Evolutionary conservation across 2,113 vertebrate genomes (phyloP).

Genomic region (Meriones unguiculatus): DNA sequence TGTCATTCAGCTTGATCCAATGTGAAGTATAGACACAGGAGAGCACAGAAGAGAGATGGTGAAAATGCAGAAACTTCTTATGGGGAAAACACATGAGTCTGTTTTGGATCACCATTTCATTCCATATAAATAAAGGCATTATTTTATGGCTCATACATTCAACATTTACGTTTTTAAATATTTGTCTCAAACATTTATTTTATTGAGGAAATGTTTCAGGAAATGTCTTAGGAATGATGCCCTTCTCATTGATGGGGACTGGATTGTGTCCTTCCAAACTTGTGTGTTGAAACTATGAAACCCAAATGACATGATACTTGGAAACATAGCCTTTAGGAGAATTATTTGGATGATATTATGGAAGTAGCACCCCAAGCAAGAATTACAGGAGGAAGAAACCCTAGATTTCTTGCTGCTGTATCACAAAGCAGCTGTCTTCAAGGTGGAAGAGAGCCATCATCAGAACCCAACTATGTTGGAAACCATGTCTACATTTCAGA

Average conservation of each 20-base stretch:
- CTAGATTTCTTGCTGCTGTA: background rate
- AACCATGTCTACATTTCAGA: background rate
- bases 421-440: background rate
- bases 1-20: background rate
- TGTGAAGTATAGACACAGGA: constrained; percentile 27
- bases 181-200: background rate
- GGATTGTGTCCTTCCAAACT: background rate
- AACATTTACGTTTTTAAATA: background rate
- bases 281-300: background rate
- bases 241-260: background rate
- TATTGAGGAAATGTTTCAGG: background rate
- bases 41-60: background rate
- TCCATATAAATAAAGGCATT: background rate
- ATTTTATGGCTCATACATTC: background rate
- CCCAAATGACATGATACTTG: background rate
- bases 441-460: background rate
- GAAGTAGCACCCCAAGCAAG: background rate
- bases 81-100: background rate
- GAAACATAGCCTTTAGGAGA: background rate
- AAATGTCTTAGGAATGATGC: background rate
- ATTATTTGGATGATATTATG: background rate
- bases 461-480: background rate
- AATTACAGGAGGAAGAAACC: background rate
- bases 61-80: background rate
- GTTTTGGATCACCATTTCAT: background rate